Conservation (phyloP, 1,140 invertebrate genomes). For the Trichonephila inaurata region DNA sequence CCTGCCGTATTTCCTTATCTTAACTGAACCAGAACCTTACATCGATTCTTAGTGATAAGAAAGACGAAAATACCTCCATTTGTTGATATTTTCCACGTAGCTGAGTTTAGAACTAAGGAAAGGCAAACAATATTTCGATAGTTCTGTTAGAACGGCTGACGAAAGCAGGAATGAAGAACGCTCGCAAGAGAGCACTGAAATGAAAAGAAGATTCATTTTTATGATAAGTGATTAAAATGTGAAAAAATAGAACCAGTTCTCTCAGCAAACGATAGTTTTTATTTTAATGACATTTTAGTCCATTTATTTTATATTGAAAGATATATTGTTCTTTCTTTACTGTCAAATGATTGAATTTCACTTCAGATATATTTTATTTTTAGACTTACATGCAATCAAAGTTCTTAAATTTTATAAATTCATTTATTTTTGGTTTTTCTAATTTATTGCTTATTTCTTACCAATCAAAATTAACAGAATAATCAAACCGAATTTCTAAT, state of each 20-base stretch:
- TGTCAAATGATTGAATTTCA: too few species aligned
- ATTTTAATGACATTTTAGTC: too few species aligned
- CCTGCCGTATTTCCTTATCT: conserved; percentile 11
- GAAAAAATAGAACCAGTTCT: neutral
- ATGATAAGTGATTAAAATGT: neutral
- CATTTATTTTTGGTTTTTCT: too few species aligned
- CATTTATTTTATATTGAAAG: too few species aligned
- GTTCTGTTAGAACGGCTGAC: neutral
- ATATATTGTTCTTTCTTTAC: too few species aligned
- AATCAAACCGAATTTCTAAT: too few species aligned
- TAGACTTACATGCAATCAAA: too few species aligned
- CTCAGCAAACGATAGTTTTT: too few species aligned
- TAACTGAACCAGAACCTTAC: conserved; percentile 1
- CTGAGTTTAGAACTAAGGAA: neutral
- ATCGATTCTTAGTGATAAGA: conserved; percentile 19
- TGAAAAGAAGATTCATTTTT: neutral
- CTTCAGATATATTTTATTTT: too few species aligned
- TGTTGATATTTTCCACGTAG: neutral
- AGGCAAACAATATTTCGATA: neutral
- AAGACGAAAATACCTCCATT: conserved; percentile 34
- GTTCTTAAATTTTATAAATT: too few species aligned
- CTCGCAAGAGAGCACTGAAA: neutral
- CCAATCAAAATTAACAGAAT: too few species aligned
- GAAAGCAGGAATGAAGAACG: neutral
- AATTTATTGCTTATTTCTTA: too few species aligned